Conservation (phyloP, 2,888 invertebrate species). For the Pilophorus perplexus region DNA sequence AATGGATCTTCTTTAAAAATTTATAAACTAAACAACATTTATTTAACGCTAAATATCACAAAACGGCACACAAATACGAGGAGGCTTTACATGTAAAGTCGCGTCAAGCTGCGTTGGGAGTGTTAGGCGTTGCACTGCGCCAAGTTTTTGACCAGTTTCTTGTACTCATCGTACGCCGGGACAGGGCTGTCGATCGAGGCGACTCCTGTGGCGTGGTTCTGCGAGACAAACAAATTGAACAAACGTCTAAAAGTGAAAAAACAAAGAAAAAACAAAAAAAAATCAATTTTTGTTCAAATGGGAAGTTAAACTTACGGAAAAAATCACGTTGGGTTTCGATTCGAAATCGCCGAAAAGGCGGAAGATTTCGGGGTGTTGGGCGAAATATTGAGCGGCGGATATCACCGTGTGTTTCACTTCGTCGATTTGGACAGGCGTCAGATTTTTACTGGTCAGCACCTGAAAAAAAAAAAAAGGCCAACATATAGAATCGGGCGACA, state of each 20-base stretch:
- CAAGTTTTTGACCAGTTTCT: constrained; percentile 44
- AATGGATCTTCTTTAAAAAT: too few species aligned
- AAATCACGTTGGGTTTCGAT: constrained; percentile 56
- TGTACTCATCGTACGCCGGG: constrained; percentile 44
- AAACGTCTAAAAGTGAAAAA: too few species aligned
- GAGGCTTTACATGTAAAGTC: too few species aligned
- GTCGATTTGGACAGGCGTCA: constrained; percentile 55
- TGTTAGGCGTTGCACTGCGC: constrained; percentile 49
- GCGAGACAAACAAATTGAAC: constrained; percentile 46
- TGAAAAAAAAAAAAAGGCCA: too few species aligned
- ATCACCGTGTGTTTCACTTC: constrained; percentile 65
- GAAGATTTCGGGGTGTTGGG: constrained; percentile 60
- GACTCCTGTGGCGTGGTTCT: constrained; percentile 56
- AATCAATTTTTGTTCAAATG: too few species aligned
- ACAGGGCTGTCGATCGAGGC: constrained; percentile 42
- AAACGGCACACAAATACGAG: too few species aligned
- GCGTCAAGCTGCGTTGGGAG: too few species aligned
- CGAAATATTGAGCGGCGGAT: constrained; percentile 59
- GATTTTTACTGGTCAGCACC: constrained; percentile 54
- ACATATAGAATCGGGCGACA: too few species aligned
- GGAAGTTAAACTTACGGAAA: constrained; percentile 56
- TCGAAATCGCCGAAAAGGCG: constrained; percentile 64
- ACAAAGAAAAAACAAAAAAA: too few species aligned
- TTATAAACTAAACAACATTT: too few species aligned
- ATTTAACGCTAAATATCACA: too few species aligned